Percentiles rank a stretch among this genome's conserved stretches.
phyloP scores from a whole-genome alignment of 2,113 vertebrate species.

The Syngnathoides biaculeatus region DNA sequence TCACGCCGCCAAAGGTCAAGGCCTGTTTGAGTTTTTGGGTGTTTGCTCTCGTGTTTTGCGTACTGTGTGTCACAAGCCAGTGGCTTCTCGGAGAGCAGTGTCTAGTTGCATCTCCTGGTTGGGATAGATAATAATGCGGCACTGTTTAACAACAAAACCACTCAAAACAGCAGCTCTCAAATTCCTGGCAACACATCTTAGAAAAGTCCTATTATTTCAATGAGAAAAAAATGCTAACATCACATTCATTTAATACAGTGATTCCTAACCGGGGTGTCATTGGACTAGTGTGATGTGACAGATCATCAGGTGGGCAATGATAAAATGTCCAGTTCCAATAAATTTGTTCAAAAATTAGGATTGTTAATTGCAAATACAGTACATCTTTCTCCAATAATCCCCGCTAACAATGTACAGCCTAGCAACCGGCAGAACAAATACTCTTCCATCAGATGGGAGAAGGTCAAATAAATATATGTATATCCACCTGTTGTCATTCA shows the following conservation, averaged over 20 bases:
- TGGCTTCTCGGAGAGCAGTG: neutral
- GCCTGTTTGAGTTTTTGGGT: conserved; percentile 29
- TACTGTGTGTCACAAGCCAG: conserved; percentile 13
- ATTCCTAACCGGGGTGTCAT: no score
- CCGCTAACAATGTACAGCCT: no score
- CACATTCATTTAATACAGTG: neutral
- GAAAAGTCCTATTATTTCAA: neutral
- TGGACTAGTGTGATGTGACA: no score
- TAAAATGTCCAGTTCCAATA: no score
- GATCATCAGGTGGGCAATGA: no score
- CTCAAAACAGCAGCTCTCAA: neutral
- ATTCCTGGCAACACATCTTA: neutral
- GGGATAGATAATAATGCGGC: neutral
- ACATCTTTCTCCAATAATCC: no score
- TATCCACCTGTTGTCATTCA: no score
- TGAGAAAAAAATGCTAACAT: neutral
- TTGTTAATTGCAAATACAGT: no score
- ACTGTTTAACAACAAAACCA: neutral
- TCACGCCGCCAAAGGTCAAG: conserved; percentile 38
- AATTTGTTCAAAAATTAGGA: no score
- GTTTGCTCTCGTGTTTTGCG: conserved; percentile 13
- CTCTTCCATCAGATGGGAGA: no score
- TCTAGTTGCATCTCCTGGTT: conserved; percentile 5
- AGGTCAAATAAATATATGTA: no score
- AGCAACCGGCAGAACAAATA: no score